Evolutionary conservation across 2,113 vertebrate species (phyloP).

Genomic region (Ochotona princeps): DNA sequence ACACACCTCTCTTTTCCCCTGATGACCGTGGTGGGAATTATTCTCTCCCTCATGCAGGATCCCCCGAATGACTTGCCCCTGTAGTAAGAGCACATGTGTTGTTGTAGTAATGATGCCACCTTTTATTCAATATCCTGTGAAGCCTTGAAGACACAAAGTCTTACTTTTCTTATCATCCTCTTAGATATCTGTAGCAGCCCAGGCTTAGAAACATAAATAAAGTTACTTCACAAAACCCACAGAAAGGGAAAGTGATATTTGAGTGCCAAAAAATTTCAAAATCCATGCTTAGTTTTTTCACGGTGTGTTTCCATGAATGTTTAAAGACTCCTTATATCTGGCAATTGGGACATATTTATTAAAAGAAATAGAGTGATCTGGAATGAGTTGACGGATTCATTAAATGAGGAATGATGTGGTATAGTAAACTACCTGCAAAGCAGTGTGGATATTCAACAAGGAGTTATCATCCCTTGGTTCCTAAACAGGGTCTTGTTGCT

Average conservation of each 20-base stretch:
- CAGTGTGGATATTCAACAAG: not conserved
- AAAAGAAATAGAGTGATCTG: slow-evolving; percentile 30
- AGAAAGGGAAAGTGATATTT: too few species aligned
- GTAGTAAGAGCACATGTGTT: not conserved
- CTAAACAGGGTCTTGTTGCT: not conserved
- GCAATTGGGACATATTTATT: not conserved
- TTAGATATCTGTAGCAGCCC: not conserved
- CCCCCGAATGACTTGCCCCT: not conserved
- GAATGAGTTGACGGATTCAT: not conserved
- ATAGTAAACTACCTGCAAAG: not conserved
- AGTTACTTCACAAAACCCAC: too few species aligned
- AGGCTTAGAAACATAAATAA: not conserved
- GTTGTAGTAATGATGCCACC: too few species aligned
- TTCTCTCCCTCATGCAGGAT: too few species aligned
- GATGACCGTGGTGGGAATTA: not conserved
- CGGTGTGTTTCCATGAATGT: too few species aligned
- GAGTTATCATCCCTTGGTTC: not conserved
- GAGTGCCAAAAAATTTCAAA: too few species aligned
- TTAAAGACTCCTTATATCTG: not conserved
- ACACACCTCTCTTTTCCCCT: not conserved
- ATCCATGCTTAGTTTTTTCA: too few species aligned
- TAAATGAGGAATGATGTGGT: slow-evolving; percentile 4
- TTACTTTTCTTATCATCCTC: not conserved
- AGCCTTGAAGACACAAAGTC: not conserved
- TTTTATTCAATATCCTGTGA: not conserved